Evolutionary conservation across 2,888 invertebrate species (phyloP), one percentile per base, ranked within the genome.

Genomic region (Brachypalpus laphriformis): DNA sequence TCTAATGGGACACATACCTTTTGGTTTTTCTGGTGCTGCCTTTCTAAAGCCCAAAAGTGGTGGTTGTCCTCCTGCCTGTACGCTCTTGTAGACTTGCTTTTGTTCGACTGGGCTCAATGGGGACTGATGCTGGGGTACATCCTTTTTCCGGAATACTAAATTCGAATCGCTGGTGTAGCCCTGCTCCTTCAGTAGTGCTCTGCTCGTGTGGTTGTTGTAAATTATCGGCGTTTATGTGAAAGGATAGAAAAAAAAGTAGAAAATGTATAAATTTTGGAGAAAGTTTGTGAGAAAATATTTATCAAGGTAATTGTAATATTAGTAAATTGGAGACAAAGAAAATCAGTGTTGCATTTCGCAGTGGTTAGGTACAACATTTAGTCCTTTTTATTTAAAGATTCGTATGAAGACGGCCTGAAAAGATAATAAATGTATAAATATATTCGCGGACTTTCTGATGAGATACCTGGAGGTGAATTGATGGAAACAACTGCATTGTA

Each of bases 61-160:
- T 2, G 98, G 97, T 92, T 99, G 98, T 0, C 98, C 98, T 0
- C 99, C 99, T 77, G 96, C 96, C 90, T 98, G 98, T 74, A 99
- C 94, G 87, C 95, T 95, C 90, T 96, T 95, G 92, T 99, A 99
- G 9, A 96, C 96, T 82, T 96, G 95, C 83, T 95, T 94, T 88
- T 97, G 95, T 90, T 98, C 97, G n/a, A 95, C 94, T 0, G 97
- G 97, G 87, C 96, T 97, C 70, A 97, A 92, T 0, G 93, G 93
- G 87, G 94, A 94, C 20, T 93, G 93, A 51, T 94, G 94, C 51
- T 94, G 94, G 40, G 93, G 93, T 87, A 95, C 94, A 87, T 96
- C 96, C 80, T 96, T 94, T 72, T 96, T 94, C 87, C 96, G 95
- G 92, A 97, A 97, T 70, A 98, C 94, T 76, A 98, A 93, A 49